Evolutionary conservation across 1,140 invertebrate genomes (phyloP).

Genomic region (Megalopta genalis): DNA sequence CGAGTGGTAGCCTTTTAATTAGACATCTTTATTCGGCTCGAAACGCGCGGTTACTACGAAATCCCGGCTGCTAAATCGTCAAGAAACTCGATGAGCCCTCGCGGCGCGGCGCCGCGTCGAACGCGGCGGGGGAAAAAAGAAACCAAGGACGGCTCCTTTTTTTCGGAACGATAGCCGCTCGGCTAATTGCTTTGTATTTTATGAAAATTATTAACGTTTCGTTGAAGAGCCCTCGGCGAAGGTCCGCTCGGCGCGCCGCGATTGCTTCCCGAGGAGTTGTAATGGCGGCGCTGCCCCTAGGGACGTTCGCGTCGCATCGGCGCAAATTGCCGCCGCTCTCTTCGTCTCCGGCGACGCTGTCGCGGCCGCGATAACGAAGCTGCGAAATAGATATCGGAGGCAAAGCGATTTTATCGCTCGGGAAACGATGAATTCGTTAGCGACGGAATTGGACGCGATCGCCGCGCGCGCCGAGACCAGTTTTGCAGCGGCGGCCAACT

Average conservation of each 20-base stretch:
- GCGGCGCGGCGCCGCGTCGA: not conserved
- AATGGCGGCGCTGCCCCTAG: slow-evolving; percentile 49
- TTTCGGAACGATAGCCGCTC: not conserved
- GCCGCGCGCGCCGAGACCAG: not conserved
- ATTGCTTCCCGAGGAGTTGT: slow-evolving; percentile 58
- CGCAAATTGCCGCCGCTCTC: slow-evolving; percentile 51
- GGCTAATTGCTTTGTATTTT: slow-evolving; percentile 47
- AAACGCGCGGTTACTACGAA: slow-evolving; percentile 1
- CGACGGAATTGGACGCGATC: not conserved
- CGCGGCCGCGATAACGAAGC: slow-evolving; percentile 50
- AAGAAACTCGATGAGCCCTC: not conserved
- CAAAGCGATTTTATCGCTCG: slow-evolving; percentile 35
- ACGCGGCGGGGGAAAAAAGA: not conserved
- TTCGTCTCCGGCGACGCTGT: slow-evolving; percentile 22
- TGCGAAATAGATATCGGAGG: slow-evolving; percentile 46
- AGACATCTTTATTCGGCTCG: slow-evolving; percentile 24
- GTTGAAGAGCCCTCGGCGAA: slow-evolving; percentile 11
- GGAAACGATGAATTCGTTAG: slow-evolving; percentile 23
- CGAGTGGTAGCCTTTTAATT: slow-evolving; percentile 19
- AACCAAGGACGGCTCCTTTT: not conserved
- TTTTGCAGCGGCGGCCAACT: not conserved
- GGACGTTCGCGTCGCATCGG: slow-evolving; percentile 33
- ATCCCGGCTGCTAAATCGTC: slow-evolving; percentile 7
- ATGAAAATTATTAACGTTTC: slow-evolving; percentile 46
- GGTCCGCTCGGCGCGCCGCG: slow-evolving; percentile 27